A percentile compares a stretch with the other conserved stretches of the same genome.
Evolutionary conservation across 2,888 invertebrate species (phyloP).

Genomic region (Allygus modestus): DNA sequence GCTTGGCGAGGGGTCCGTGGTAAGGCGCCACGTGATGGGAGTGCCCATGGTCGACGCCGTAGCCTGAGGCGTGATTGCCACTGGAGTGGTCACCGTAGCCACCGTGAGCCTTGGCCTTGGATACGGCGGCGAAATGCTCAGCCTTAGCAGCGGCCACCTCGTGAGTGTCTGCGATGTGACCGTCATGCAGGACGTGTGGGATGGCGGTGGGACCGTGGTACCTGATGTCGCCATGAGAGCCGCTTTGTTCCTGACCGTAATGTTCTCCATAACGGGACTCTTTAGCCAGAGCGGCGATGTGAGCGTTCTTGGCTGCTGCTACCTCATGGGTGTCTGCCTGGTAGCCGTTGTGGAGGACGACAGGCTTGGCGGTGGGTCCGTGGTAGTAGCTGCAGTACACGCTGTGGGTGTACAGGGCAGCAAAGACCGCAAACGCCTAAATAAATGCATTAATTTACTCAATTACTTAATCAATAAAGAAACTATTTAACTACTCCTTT

Average conservation of each 20-base stretch:
- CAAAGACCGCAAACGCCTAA: not conserved
- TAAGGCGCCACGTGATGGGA: slow-evolving; percentile 42
- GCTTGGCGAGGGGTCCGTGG: slow-evolving; percentile 53
- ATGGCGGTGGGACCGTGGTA: slow-evolving; percentile 44
- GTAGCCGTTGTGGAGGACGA: slow-evolving; percentile 45
- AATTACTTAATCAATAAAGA: no score
- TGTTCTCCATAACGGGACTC: not conserved
- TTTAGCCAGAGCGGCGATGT: slow-evolving; percentile 31
- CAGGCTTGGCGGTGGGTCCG: slow-evolving; percentile 23
- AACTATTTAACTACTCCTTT: no score
- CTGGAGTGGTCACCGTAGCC: slow-evolving; percentile 44
- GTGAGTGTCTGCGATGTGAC: slow-evolving; percentile 23
- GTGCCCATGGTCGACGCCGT: no score
- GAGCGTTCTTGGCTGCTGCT: slow-evolving; percentile 50
- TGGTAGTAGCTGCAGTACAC: slow-evolving; percentile 30
- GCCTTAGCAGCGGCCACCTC: slow-evolving; percentile 23
- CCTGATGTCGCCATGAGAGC: slow-evolving; percentile 22
- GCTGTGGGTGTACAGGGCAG: not conserved
- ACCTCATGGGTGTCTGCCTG: slow-evolving; percentile 48
- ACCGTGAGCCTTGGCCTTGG: slow-evolving; percentile 39
- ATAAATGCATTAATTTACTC: not conserved
- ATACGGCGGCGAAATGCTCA: slow-evolving; percentile 44
- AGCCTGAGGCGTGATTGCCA: no score
- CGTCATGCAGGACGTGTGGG: slow-evolving; percentile 23
- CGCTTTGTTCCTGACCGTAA: slow-evolving; percentile 1